These are phyloP conservation scores for Athalia cordata DNA, from an alignment of 2,888 invertebrate genomes.

Conservation along the genomic window DNA sequence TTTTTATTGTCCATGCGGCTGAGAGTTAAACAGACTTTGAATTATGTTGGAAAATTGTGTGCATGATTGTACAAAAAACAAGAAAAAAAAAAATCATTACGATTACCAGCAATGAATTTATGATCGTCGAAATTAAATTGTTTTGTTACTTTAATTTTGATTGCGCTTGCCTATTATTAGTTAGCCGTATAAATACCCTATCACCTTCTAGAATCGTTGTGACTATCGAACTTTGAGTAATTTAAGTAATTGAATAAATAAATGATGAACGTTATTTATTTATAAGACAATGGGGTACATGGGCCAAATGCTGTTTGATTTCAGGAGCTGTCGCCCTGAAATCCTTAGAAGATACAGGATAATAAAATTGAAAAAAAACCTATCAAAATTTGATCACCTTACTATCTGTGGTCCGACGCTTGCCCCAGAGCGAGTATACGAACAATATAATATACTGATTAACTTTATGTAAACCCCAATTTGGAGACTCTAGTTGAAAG, in stretches of 20 bases:
- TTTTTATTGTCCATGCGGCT: conserved; percentile 35
- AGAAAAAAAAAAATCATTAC: conserved; percentile 5
- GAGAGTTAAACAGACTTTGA: conserved; percentile 24
- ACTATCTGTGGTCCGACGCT: conserved; percentile 72
- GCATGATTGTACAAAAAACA: conserved; percentile 47
- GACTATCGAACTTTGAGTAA: conserved; percentile 23
- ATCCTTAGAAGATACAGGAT: conserved; percentile 68
- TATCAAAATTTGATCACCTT: conserved; percentile 72
- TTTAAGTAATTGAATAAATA: conserved; percentile 27
- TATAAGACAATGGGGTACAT: conserved; percentile 61
- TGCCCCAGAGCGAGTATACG: conserved; percentile 69
- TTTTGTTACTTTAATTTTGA: conserved; percentile 51
- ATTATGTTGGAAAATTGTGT: conserved; percentile 58
- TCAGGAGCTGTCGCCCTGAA: conserved; percentile 74
- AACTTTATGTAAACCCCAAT: conserved; percentile 59
- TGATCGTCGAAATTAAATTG: conserved; percentile 17
- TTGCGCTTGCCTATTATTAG: conserved; percentile 60
- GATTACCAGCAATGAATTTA: conserved; percentile 26
- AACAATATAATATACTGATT: conserved; percentile 68
- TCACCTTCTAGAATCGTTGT: conserved; percentile 12
- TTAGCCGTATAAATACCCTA: conserved; percentile 55
- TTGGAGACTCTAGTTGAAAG: conserved; percentile 34
- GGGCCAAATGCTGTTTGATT: conserved; percentile 69
- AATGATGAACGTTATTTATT: conserved; percentile 36
- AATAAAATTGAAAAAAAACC: conserved; percentile 50